A percentile compares a stretch with the other conserved stretches of the same genome.
These are phyloP conservation scores for Meiosimyza platycephala DNA, from an alignment of 2,888 invertebrate species.

Conservation along the genomic window DNA sequence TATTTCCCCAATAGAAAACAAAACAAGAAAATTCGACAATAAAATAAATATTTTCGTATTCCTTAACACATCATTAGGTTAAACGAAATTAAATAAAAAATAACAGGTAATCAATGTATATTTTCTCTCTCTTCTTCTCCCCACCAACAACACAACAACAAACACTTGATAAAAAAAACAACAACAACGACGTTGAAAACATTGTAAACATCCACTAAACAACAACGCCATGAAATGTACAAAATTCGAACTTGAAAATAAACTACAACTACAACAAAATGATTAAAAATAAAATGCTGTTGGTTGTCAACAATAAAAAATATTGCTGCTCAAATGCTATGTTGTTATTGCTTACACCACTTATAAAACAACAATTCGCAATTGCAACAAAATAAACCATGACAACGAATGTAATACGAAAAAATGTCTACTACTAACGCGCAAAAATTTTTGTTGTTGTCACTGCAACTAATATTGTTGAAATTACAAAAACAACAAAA, in stretches of 20 bases:
- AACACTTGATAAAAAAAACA: slow-evolving; percentile 20
- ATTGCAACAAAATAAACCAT: slow-evolving; percentile 4
- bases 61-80: no score
- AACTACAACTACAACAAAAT: slow-evolving; percentile 37
- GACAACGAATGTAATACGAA: slow-evolving; percentile 34
- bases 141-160: slow-evolving; percentile 8
- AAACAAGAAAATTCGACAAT: no score
- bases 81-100: background rate
- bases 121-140: slow-evolving; percentile 36
- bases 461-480: slow-evolving; percentile 15
- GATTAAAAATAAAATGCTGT: background rate
- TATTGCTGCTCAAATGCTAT: background rate
- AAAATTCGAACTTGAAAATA: background rate
- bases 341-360: background rate
- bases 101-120: slow-evolving; percentile 23
- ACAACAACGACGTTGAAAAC: slow-evolving; percentile 21
- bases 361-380: slow-evolving; percentile 21
- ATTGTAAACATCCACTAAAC: background rate
- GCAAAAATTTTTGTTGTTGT: background rate
- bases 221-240: slow-evolving; percentile 15
- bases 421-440: slow-evolving; percentile 36
- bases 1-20: no score
- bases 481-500: slow-evolving; percentile 38
- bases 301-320: background rate
- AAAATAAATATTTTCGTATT: no score